Conservation (phyloP, 2,797 vertebrate genomes). For the Sebastes itinus region DNA sequence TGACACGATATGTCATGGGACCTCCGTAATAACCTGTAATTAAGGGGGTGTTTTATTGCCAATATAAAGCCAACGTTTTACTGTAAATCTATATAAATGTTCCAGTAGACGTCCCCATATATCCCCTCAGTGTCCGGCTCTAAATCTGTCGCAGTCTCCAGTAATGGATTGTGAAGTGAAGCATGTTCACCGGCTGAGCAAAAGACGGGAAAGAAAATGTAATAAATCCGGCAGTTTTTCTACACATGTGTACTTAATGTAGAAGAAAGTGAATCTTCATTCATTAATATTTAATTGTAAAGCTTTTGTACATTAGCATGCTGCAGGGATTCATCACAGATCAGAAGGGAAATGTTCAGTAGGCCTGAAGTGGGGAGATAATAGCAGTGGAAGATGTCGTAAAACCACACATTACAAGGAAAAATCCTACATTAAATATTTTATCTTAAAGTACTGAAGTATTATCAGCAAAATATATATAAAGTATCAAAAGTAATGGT, state of each 20-base stretch:
- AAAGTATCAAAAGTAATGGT: neutral
- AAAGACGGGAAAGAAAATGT: neutral
- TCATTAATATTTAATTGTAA: neutral
- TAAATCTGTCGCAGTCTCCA: neutral
- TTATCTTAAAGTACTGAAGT: neutral
- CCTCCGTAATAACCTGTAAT: neutral
- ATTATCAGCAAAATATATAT: neutral
- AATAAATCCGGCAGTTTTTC: neutral
- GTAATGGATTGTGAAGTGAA: neutral
- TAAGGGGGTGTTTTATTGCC: conserved; percentile 6
- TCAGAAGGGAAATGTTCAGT: neutral
- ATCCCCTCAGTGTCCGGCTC: neutral
- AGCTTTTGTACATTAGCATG: neutral
- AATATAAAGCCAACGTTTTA: neutral
- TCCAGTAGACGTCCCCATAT: neutral
- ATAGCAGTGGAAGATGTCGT: neutral
- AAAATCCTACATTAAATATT: too few species aligned
- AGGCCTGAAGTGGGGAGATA: neutral
- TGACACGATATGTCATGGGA: neutral
- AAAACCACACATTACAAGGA: neutral
- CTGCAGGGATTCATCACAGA: neutral
- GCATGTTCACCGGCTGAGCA: neutral
- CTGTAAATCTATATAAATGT: conserved; percentile 8
- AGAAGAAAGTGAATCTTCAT: neutral
- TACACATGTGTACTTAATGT: neutral